Base-by-base conservation (phyloP, 2,888 invertebrate genomes). In the Cistogaster globosa region DNA sequence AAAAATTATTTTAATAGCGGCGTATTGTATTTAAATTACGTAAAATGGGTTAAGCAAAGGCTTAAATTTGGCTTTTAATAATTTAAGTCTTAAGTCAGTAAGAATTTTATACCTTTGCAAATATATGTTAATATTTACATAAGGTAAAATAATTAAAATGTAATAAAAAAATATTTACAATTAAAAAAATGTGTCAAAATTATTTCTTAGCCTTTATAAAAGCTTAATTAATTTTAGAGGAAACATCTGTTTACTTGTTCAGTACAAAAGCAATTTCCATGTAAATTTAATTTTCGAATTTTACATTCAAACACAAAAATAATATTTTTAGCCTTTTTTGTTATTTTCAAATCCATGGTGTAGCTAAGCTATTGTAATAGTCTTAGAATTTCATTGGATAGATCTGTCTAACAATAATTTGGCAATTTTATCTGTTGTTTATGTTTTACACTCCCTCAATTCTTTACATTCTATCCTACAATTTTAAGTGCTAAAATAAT, bases 401-500 rank as follows among this genome's bases (percentile, higher is more conserved):
- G 48, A 48, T 77, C 58, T 67, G 57, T 57, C 57, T 42, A 22
- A 48, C 16, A 63, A 42, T 63, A 42, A 55, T 9, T 38, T 63
- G 67, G 57, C 62, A 48, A 51, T 62, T 53, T 22, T 18, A 0
- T 57, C 12, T 38, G 1, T 22, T 20, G 11, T 42, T 53, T 68
- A 8, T 58, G 26, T 42, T 48, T 36, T 9, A 22, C 48, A 32
- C 11, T 32, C 8, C 6, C 2, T 14, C 20, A 8, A 32, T 32
- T 32, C 8, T 32, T 8, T 32, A 32, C 32, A 32, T 32, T 32
- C 11, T 18, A 7, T 18, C 0, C 32, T 16, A 6, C 36, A 36
- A n/a, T 48, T 32, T 9, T 11, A 20, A 53, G 36, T 68, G 22
- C 53, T 67, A 32, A 32, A 18, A 48, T 74, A 83, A 78, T 78